Evolutionary conservation across 2,888 invertebrate genomes (phyloP), one percentile per base, ranked within the genome.

Genomic region (Leucophenga montana): DNA sequence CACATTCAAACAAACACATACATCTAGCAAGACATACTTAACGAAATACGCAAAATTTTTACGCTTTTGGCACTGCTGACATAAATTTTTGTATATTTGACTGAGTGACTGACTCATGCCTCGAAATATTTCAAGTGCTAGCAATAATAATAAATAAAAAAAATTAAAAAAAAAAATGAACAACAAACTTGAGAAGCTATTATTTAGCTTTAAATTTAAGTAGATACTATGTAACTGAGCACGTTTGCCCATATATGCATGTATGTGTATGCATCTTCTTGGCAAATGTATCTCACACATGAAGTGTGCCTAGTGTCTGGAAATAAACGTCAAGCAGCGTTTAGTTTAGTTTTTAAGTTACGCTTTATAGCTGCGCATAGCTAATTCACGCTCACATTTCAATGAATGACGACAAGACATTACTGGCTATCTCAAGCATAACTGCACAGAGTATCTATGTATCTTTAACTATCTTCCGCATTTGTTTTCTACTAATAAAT

Each of bases 31-130:
- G 9, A 64, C 14, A 53, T 53, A 53, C 20, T 14, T 50, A 31
- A 20, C 31, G 22, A 54, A 11, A 18, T 31, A 39, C 66, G 44
- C 33, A n/a, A 54, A 31, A 72, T 71, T 79, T 75, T 82, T 79
- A 73, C 70, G 82, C 78, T 77, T 80, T 77, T 81, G 81, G 82
- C 84, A 82, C 83, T 83, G 83, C 81, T 84, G 83, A 84, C 84
- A 84, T 84, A 84, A 84, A 84, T 64, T 64, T 46, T 73, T 66
- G 39, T 39, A 11, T 3, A 11, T 39, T 39, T 39, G 39, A 39
- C 39, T 39, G 11, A 39, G 39, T 9, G 68, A 70, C 80, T 81
- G 81, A 81, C 80, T 81, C 81, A 81, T 74, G 74, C 66, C 78
- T 8, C n/a, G 20, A 20, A 64, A 46, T 64, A 39, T 61, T 39